Evolutionary conservation across 2,888 invertebrate species (phyloP).

Genomic region (Spatulosminthurus flaviceps): DNA sequence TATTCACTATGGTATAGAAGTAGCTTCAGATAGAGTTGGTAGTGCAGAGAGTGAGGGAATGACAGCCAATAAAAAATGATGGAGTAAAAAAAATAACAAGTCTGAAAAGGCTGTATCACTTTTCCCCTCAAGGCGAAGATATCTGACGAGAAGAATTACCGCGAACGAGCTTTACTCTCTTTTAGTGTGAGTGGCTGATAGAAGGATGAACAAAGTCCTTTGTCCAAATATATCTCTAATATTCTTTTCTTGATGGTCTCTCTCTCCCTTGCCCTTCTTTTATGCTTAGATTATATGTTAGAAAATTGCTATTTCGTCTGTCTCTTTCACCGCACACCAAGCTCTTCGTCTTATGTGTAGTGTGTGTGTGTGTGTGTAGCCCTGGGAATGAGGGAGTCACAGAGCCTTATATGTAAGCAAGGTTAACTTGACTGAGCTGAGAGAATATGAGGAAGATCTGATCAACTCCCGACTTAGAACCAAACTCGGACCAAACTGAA

Average conservation of each 20-base stretch:
- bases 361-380: constrained; percentile 3
- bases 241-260: neutral
- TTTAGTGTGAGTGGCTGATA: neutral
- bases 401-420: neutral
- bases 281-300: neutral
- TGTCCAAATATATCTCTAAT: neutral
- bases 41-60: neutral
- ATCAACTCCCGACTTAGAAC: constrained; percentile 26
- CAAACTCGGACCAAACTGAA: constrained; percentile 40
- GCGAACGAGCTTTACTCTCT: neutral
- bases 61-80: constrained; percentile 42
- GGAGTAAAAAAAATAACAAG: constrained; percentile 36
- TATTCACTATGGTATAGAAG: neutral
- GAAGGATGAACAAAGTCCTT: constrained; percentile 15
- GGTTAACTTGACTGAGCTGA: constrained; percentile 5
- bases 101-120: constrained; percentile 37
- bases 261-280: constrained; percentile 6
- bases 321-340: too few relatives aligned
- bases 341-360: neutral
- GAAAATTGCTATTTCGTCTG: too few relatives aligned
- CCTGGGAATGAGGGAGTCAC: constrained; percentile 7
- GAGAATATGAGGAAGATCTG: constrained; percentile 40
- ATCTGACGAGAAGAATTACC: constrained; percentile 21
- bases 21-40: neutral
- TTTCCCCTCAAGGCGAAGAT: constrained; percentile 37